phyloP scores from a whole-genome alignment of 2,888 invertebrate genomes.

The Neria commutata region DNA sequence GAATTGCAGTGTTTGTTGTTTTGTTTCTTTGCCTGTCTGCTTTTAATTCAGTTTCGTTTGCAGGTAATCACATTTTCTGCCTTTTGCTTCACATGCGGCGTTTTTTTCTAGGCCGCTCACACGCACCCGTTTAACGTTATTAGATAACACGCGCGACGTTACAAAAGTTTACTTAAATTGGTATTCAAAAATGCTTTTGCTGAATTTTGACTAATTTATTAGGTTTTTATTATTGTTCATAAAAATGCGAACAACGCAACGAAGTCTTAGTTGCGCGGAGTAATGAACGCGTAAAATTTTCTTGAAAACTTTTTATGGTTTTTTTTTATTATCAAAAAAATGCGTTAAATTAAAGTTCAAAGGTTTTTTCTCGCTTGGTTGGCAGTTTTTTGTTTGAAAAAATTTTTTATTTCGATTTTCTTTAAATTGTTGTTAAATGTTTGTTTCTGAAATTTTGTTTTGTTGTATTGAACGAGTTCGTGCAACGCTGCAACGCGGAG shows the following conservation, averaged over 20 bases:
- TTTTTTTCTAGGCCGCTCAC: slow-evolving; percentile 49
- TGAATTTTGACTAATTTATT: too few relatives aligned
- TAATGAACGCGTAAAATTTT: too few relatives aligned
- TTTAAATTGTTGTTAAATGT: slow-evolving; percentile 20
- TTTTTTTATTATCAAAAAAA: slow-evolving; percentile 20
- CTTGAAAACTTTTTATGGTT: slow-evolving; percentile 28
- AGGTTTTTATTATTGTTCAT: too few relatives aligned
- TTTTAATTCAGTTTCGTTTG: slow-evolving; percentile 28
- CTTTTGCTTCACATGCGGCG: slow-evolving; percentile 17
- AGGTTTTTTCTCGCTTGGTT: slow-evolving; percentile 24
- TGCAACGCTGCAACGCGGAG: slow-evolving; percentile 62
- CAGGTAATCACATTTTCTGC: slow-evolving; percentile 8
- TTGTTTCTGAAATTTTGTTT: slow-evolving; percentile 16
- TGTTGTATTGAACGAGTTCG: slow-evolving; percentile 43
- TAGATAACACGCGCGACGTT: slow-evolving; percentile 43
- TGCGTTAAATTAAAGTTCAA: slow-evolving; percentile 36
- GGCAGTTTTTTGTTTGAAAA: slow-evolving; percentile 17
- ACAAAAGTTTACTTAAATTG: too few relatives aligned
- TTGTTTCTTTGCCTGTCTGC: slow-evolving; percentile 26
- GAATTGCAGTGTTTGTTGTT: slow-evolving; percentile 31
- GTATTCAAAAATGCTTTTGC: too few relatives aligned
- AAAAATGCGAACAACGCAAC: too few relatives aligned
- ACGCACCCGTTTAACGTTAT: slow-evolving; percentile 43
- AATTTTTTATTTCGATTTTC: slow-evolving; percentile 11
- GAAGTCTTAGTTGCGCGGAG: too few relatives aligned